Base-by-base conservation (phyloP, 2,797 vertebrate species). In the Parambassis ranga region DNA sequence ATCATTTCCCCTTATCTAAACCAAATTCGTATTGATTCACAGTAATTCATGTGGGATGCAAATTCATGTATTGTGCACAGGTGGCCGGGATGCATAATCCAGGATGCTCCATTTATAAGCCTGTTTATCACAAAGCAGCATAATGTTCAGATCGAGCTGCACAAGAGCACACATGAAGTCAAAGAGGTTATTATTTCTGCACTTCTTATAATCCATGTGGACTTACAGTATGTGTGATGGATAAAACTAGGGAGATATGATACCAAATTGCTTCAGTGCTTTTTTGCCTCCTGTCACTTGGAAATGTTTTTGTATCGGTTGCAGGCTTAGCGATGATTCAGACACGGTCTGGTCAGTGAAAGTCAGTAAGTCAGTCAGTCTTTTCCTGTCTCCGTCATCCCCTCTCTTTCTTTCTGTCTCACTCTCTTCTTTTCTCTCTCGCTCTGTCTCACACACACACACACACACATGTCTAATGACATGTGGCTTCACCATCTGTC, bases 401-500 rank as follows among this genome's bases (percentile, higher is more conserved):
- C 15, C n/a, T 13, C 20, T 60, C 32, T 42, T 48, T 39, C 10
- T 39, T 27, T 7, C 13, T 42, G 16, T 2, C 7, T 15, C 11
- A 4, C 13, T 13, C 20, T 60, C 32, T 42, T n/a, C n/a, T n/a
- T n/a, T n/a, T 13, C 20, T 60, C 32, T 42, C 48, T 39, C 10
- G 39, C 27, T 7, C 13, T 42, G 16, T 2, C 7, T 15, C 11
- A 4, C 13, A 23, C 47, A 24, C 31, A 43, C 13, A 22, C 6
- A 4, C 43, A 16, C 41, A 49, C 36, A 42, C 38, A 37, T 39
- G 37, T 51, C 49, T 47, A 46, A 48, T 27, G 44, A 51, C 70
- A 82, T 50, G 44, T 71, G 41, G 60, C 65, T 27, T 51, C 41
- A 57, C 78, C 80, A 77, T 80, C 78, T 82, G 71, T 65, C 64